Conservation (phyloP, 2,888 invertebrate species). For the Noctua janthina region DNA sequence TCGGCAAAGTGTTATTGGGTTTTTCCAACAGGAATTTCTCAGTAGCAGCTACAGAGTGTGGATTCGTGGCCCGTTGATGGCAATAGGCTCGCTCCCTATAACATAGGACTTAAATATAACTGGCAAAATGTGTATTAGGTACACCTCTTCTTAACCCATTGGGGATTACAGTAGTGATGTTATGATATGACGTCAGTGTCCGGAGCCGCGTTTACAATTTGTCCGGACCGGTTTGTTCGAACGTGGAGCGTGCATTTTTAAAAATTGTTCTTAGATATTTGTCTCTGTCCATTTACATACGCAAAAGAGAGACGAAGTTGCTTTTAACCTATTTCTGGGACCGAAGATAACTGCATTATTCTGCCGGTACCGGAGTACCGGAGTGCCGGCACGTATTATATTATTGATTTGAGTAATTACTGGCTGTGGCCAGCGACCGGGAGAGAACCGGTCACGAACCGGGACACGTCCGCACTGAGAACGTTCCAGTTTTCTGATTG, state of each 20-base stretch:
- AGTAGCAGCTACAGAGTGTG: too few species aligned
- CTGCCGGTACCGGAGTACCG: neutral
- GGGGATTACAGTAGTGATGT: too few species aligned
- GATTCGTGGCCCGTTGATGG: too few species aligned
- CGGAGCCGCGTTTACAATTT: neutral
- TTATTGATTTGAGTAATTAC: constrained; percentile 60
- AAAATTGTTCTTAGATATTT: neutral
- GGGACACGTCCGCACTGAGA: constrained; percentile 30
- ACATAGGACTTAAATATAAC: too few species aligned
- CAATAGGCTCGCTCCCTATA: too few species aligned
- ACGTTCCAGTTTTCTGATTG: constrained; percentile 44
- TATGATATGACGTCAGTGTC: neutral
- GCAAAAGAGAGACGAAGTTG: constrained; percentile 3
- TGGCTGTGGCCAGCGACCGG: constrained; percentile 23
- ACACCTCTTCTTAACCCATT: too few species aligned
- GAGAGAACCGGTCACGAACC: constrained; percentile 13
- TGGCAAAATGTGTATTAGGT: too few species aligned
- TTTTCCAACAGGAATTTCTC: too few species aligned
- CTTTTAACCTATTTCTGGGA: constrained; percentile 35
- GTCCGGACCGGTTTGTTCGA: neutral
- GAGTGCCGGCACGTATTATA: constrained; percentile 56
- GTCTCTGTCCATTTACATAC: neutral
- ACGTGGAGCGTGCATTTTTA: neutral
- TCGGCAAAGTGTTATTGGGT: too few species aligned
- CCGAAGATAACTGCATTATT: constrained; percentile 42